Evolutionary conservation across 2,888 invertebrate genomes (phyloP).

Genomic region (Patella pellucida): DNA sequence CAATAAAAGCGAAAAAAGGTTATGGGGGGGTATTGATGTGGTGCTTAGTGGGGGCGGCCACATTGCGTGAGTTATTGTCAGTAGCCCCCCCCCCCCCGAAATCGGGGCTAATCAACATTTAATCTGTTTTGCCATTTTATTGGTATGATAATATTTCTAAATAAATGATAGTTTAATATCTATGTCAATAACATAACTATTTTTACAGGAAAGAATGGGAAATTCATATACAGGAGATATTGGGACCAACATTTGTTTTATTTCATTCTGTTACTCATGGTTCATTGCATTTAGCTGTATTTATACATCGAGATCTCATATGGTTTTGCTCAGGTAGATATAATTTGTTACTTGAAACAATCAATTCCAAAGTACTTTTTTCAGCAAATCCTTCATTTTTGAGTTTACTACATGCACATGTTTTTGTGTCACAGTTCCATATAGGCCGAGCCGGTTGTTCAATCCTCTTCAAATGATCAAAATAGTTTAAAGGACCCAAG

Average conservation of each 20-base stretch:
- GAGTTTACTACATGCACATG: not conserved
- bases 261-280: constrained; percentile 88
- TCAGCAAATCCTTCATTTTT: not conserved
- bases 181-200: not conserved
- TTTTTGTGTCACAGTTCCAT: not conserved
- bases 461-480: no score
- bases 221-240: constrained; percentile 86
- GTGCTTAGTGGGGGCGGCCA: no score
- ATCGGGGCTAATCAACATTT: no score
- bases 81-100: no score
- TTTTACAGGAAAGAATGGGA: constrained; percentile 70
- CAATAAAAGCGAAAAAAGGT: no score
- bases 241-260: constrained; percentile 93
- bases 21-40: no score
- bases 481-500: no score
- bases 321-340: constrained; percentile 89
- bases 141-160: no score
- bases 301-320: constrained; percentile 90
- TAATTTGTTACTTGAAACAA: not conserved
- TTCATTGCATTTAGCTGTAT: constrained; percentile 89
- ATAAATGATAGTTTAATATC: no score
- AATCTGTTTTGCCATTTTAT: no score
- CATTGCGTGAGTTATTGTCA: no score
- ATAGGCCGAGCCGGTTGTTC: no score
- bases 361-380: not conserved